Conservation (phyloP, 2,797 vertebrate genomes). For the Sebastes nivosus region DNA sequence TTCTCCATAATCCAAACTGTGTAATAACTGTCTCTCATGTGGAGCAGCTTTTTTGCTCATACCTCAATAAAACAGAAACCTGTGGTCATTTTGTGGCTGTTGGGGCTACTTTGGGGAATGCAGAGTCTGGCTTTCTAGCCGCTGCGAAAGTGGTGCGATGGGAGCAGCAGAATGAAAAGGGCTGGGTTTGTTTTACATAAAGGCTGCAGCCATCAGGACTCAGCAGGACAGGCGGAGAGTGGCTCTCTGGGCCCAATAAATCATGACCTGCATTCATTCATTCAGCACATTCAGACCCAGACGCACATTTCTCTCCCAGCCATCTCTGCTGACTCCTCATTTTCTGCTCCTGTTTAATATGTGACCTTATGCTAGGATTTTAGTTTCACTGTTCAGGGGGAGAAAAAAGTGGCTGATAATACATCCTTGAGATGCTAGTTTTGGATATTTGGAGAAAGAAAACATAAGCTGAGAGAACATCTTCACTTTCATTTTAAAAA, state of each 20-base stretch:
- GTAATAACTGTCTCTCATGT: slow-evolving; percentile 76
- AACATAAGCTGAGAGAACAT: neutral
- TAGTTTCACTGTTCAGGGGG: slow-evolving; percentile 57
- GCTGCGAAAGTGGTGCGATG: slow-evolving; percentile 54
- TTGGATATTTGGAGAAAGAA: slow-evolving; percentile 16
- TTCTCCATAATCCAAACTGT: slow-evolving; percentile 65
- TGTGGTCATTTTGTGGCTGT: slow-evolving; percentile 72
- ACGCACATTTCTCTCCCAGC: slow-evolving; percentile 75
- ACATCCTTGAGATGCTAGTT: slow-evolving; percentile 17
- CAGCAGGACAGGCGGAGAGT: slow-evolving; percentile 77
- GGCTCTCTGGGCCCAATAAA: slow-evolving; percentile 79
- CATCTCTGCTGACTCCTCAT: slow-evolving; percentile 82
- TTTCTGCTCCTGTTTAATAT: slow-evolving; percentile 77
- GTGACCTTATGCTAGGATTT: slow-evolving; percentile 74
- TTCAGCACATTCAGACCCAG: slow-evolving; percentile 82
- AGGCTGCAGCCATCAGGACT: slow-evolving; percentile 79
- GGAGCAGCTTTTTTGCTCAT: slow-evolving; percentile 64
- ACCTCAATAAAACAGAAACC: slow-evolving; percentile 76
- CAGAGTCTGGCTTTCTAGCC: slow-evolving; percentile 61
- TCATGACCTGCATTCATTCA: slow-evolving; percentile 80
- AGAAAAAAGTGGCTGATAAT: slow-evolving; percentile 46
- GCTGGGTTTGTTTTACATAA: slow-evolving; percentile 85
- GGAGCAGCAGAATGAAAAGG: slow-evolving; percentile 81
- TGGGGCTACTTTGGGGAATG: slow-evolving; percentile 73
- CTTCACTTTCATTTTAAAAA: neutral